These are phyloP conservation scores for Caradrina clavipalpis DNA, from an alignment of 2,888 invertebrate species.

Conservation along the genomic window DNA sequence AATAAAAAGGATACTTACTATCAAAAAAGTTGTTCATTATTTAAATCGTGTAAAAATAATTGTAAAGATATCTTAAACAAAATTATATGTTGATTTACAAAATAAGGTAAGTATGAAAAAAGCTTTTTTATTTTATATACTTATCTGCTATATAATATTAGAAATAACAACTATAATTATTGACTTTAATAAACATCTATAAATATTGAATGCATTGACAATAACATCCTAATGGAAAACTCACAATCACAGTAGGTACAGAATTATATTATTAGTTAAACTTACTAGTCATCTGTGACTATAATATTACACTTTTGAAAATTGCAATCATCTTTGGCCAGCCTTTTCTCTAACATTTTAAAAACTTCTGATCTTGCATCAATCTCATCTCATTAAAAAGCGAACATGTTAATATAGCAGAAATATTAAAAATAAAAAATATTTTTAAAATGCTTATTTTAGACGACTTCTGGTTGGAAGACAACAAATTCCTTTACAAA, in stretches of 20 bases:
- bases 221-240: slow-evolving; percentile 40
- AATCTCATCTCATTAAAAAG: slow-evolving; percentile 8
- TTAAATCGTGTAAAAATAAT: slow-evolving; percentile 1
- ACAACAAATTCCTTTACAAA: slow-evolving; percentile 93
- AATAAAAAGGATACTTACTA: not conserved
- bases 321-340: slow-evolving; percentile 27
- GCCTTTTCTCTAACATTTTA: slow-evolving; percentile 22
- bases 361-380: not conserved
- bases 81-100: not conserved
- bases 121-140: slow-evolving; percentile 7
- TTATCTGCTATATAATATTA: slow-evolving; percentile 7
- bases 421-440: slow-evolving; percentile 16
- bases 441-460: slow-evolving; percentile 55
- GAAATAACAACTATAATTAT: slow-evolving; percentile 30
- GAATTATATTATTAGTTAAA: slow-evolving; percentile 18
- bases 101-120: not conserved
- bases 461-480: slow-evolving; percentile 93
- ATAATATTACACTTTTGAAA: not conserved
- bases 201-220: slow-evolving; percentile 27
- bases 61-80: not conserved
- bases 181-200: slow-evolving; percentile 34
- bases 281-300: slow-evolving; percentile 9
- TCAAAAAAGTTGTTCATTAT: not conserved
- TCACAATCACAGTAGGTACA: slow-evolving; percentile 46
- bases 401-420: slow-evolving; percentile 10